Base-by-base conservation (phyloP, 1,140 invertebrate genomes). In the Euwallacea similis region DNA sequence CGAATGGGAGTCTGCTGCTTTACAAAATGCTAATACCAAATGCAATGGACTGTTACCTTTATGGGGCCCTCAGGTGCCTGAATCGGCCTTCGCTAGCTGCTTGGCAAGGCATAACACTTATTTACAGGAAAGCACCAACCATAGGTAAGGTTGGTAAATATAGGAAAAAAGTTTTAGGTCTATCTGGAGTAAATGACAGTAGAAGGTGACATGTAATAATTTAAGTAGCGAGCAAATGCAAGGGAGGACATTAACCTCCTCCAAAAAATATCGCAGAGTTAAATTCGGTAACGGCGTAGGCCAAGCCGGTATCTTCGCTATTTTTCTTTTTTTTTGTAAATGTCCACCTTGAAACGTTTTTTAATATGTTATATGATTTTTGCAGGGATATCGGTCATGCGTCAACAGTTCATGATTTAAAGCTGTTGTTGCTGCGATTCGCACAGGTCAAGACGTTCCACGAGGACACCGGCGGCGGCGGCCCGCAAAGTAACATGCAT, bases 21-120 rank as follows among this genome's bases (percentile, higher is more conserved):
- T 99, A 53, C 97, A 99, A 82, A 99, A 99, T 84, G 96, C 96
- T 0, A 98, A 98, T 78, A 98, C 97, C 0, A 92, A 94, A 71
- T 99, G 97, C 81, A 99, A 99, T 83, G 96, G 97, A 0, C 82
- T 99, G 63, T 83, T 99, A 61, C 97, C 97, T 2, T 83, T 99
- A 6, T 98, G 96, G 96, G 97, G 97, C 6, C 95, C 96, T 2
- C 91, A 96, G 78, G 96, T 98, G 4, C 91, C 94, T 0, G 97
- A 98, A 82, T 94, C 95, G 0, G 93, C 93, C 9, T 99, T 97
- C 82, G 96, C 95, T 6, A 95, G 90, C 71, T 97, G 94, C 77
- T 86, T 99, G 47, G 96, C 96, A 0, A 87, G 95, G 68, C 95
- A 93, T 77, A 94, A 93, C 77, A 92, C 90, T 0, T 94, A 94